Base-by-base conservation (phyloP, 2,888 invertebrate species). In the Orchesellides sinensis region DNA sequence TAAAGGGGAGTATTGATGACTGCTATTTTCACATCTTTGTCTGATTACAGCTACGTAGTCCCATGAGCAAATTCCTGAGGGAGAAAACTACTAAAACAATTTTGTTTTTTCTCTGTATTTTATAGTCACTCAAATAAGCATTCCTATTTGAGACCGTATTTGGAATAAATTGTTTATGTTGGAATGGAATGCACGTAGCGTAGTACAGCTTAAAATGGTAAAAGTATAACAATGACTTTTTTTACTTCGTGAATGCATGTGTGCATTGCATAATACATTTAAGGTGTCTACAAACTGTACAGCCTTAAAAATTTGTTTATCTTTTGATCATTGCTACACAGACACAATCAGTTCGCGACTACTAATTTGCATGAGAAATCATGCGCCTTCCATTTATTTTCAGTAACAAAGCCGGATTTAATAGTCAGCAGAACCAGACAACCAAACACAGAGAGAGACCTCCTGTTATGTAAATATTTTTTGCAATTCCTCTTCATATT, bases 291-390 rank as follows among this genome's bases (percentile, higher is more conserved):
- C 47, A 49, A 27, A 66, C 25, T 49, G 14, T 8, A 63, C 49
- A 35, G 40, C 35, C 21, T 63, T n/a, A n/a, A n/a, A n/a, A 54
- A 35, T 69, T 72, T 59, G 29, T 59, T 61, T 72, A 59, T 61
- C 61, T 59, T 59, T 27, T 27, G 59, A 54, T 69, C 52, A 54
- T 52, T 23, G 10, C 49, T 47, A 8, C 35, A 21, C 14, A 69
- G 29, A 54, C 45, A 29, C 17, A 59, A 29, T 47, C 27, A 72
- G 25, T 25, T 47, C 21, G 35, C 6, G 35, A 70, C 10, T 2
- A n/a, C 25, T 72, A 72, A 72, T 72, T 72, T 72, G 59, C 72
- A 72, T 72, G 61, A n/a, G n/a, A 59, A 72, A 54, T 70, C 70
- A 59, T 56, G 54, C 40, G 40, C 54, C 45, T 61, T 45, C 61